Conservation (phyloP, 2,888 invertebrate species). For the Allygus modestus region DNA sequence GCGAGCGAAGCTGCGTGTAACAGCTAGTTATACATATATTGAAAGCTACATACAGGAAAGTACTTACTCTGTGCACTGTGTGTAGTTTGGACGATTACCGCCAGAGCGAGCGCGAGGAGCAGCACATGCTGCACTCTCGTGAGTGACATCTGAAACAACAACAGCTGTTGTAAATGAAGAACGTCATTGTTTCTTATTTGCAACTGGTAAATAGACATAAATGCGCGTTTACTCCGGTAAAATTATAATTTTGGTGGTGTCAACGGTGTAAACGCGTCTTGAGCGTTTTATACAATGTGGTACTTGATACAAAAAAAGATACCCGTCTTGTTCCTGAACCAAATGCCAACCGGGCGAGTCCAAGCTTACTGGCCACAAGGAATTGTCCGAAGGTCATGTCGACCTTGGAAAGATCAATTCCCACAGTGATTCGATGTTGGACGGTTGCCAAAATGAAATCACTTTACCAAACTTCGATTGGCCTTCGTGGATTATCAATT, state of each 20-base stretch:
- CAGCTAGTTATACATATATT: too few species aligned
- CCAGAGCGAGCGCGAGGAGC: conserved; percentile 77
- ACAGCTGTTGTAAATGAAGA: conserved; percentile 24
- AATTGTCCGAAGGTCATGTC: background rate
- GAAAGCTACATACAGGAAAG: too few species aligned
- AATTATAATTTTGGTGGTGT: too few species aligned
- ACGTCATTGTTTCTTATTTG: too few species aligned
- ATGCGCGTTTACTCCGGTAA: too few species aligned
- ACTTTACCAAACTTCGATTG: background rate
- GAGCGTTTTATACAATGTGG: too few species aligned
- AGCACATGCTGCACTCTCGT: conserved; percentile 65
- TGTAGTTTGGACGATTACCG: conserved; percentile 76
- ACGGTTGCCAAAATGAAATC: background rate
- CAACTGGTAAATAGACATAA: too few species aligned
- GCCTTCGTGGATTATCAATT: background rate
- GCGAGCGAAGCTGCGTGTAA: too few species aligned
- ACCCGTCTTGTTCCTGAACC: conserved; percentile 24
- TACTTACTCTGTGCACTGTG: conserved; percentile 60
- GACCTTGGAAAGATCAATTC: conserved; percentile 17
- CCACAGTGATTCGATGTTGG: background rate
- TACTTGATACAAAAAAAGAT: too few species aligned
- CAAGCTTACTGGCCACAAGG: conserved; percentile 1
- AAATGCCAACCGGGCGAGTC: conserved; percentile 39
- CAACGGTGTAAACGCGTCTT: too few species aligned
- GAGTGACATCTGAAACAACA: conserved; percentile 63